Conservation (phyloP, 2,113 vertebrate genomes). For the Myotis brandtii region DNA sequence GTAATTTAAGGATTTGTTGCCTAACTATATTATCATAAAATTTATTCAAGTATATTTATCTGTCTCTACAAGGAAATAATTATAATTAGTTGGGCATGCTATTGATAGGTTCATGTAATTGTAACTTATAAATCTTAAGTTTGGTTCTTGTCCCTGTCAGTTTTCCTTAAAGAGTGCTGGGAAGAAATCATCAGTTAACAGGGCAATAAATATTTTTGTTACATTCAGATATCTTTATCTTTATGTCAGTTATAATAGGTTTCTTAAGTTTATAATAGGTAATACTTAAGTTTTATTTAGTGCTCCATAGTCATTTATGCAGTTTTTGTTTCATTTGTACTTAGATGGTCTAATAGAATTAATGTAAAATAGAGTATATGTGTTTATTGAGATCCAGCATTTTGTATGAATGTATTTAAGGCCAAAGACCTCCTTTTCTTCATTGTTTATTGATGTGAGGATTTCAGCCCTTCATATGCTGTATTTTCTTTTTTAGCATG, state of each 20-base stretch:
- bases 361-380: slow-evolving; percentile 26
- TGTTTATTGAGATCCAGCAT: not conserved
- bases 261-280: not conserved
- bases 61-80: slow-evolving; percentile 39
- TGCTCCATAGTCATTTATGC: not conserved
- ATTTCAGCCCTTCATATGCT: not conserved
- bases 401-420: slow-evolving; percentile 55
- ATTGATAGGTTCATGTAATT: not conserved
- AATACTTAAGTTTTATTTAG: slow-evolving; percentile 15
- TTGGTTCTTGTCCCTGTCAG: not conserved
- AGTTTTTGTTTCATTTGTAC: slow-evolving; percentile 49
- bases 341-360: slow-evolving; percentile 5
- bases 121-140: slow-evolving; percentile 12
- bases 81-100: slow-evolving; percentile 32
- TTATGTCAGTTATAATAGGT: slow-evolving; percentile 16
- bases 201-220: slow-evolving; percentile 29
- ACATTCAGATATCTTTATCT: slow-evolving; percentile 21
- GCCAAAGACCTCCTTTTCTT: slow-evolving; percentile 27
- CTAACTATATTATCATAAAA: slow-evolving; percentile 25
- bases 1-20: slow-evolving; percentile 28
- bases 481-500: slow-evolving; percentile 86
- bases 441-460: not conserved
- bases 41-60: slow-evolving; percentile 17
- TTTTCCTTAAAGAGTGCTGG: slow-evolving; percentile 39
- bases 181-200: slow-evolving; percentile 25